Evolutionary conservation across 1,140 invertebrate genomes (phyloP), one percentile per base, ranked within the genome.

Genomic region (Conopomorpha cramerella): DNA sequence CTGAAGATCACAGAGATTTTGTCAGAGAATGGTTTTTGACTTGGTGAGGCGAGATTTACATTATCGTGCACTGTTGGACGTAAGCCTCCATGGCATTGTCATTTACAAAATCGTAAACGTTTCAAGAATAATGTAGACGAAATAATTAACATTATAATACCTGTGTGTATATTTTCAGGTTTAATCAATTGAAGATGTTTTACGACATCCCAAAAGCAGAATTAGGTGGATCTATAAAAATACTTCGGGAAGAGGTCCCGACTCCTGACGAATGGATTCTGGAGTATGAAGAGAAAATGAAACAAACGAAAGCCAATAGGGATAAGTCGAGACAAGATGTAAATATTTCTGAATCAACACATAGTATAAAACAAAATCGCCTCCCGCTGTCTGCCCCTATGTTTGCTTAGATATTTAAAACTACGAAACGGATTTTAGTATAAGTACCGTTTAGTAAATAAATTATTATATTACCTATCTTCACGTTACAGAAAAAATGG

Each of bases 1-100:
- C 27, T 8, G 64, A 60, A 16, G 49, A 64, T 28, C 48, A 51
- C 27, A 38, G 56, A 34, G 56, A 56, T 27, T 45, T 46, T 41
- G 44, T 66, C 1, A 51, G 58, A 34, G 38, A 42, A 13, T 71
- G 66, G 66, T 65, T 68, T 46, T 13, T 38, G 19, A 43, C 41
- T 43, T 71, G 64, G 64, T 68, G 55, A 45, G 28, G 8, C 15
- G 6, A 17, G 16, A 11, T 4, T 17, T 32, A 32, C n/a, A 34
- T 25, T 25, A 25, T 4, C 3, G 31, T 16, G 2, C 3, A 18
- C 1, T n/a, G n/a, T n/a, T n/a, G n/a, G n/a, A n/a, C n/a, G n/a
- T n/a, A n/a, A n/a, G n/a, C n/a, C n/a, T n/a, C n/a, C n/a, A n/a
- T n/a, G n/a, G n/a, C n/a, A n/a, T n/a, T n/a, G n/a, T n/a, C n/a